Conservation (phyloP, 2,113 vertebrate genomes). For the Gymnogyps californianus region DNA sequence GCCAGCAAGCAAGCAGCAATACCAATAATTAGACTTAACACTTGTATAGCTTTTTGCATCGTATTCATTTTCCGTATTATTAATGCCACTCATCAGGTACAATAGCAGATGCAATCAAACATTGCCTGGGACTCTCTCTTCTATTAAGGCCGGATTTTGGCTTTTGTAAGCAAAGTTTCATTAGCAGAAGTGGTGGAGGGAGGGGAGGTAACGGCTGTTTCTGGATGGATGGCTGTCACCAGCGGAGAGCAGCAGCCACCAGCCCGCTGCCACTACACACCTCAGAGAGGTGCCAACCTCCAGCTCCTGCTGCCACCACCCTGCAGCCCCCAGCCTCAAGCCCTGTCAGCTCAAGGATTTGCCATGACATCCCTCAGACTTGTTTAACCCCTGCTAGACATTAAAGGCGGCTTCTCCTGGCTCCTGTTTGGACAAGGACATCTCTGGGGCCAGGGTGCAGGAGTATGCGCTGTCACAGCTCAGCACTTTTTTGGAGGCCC, state of each 20-base stretch:
- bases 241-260: neutral
- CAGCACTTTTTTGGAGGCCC: neutral
- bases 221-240: neutral
- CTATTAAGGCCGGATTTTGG: neutral
- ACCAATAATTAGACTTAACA: neutral
- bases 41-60: neutral
- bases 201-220: neutral
- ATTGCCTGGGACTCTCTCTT: neutral
- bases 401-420: neutral
- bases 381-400: rapidly evolving
- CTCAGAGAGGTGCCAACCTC: neutral
- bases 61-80: neutral
- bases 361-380: neutral
- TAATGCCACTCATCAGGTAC: neutral
- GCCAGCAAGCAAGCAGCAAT: neutral
- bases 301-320: neutral
- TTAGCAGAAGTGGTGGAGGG: neutral
- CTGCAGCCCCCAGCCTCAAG: neutral
- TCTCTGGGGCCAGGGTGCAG: rapidly evolving
- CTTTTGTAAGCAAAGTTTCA: neutral
- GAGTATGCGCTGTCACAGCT: neutral
- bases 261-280: neutral
- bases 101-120: neutral
- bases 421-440: neutral
- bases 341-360: neutral